Base-by-base conservation (phyloP, 1,140 invertebrate genomes). In the Helicoverpa armigera region DNA sequence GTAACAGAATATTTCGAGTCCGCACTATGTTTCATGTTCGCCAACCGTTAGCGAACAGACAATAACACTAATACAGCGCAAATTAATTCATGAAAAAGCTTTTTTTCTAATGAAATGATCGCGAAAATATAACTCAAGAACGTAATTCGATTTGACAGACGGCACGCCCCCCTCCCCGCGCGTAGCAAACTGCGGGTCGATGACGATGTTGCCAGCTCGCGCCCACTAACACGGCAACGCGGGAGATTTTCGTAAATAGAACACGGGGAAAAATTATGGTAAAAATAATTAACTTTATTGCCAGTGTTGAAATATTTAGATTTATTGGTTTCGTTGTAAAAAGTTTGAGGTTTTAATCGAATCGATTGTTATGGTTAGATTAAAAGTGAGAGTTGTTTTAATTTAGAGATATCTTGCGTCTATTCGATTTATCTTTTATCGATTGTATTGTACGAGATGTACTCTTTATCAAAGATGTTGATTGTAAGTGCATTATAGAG, bases 61-160 rank as follows among this genome's bases (percentile, higher is more conserved):
- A 72, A 85, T 89, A 88, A 83, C 72, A 60, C 79, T 80, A 83
- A 88, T 85, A 85, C 63, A 86, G 50, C 83, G 81, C 79, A 81
- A 91, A 92, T 89, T 89, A 92, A 90, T 86, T 83, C 84, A 90
- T 74, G 80, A 90, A 90, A 91, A 90, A 87, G 89, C 88, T 90
- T 92, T 88, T 79, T 79, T 89, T 90, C 56, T 85, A 85, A 67
- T 82, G 80, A 91, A 69, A 92, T 89, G 85, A 91, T 89, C 79
- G 87, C 86, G 85, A 83, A 43, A 89, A 86, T 83, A 87, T 87
- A 91, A 88, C 86, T 87, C 80, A 81, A 87, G 81, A 77, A 69
- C 75, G 72, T 92, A 90, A 92, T 92, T 90, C 89, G 86, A 90
- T 92, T 92, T 94, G 92, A 94, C 92, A 94, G 89, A 65, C 88